Percentiles rank a stretch among this genome's conserved stretches.
These are phyloP conservation scores for Steatornis caripensis DNA, from an alignment of 2,113 vertebrate genomes.

Conservation along the genomic window DNA sequence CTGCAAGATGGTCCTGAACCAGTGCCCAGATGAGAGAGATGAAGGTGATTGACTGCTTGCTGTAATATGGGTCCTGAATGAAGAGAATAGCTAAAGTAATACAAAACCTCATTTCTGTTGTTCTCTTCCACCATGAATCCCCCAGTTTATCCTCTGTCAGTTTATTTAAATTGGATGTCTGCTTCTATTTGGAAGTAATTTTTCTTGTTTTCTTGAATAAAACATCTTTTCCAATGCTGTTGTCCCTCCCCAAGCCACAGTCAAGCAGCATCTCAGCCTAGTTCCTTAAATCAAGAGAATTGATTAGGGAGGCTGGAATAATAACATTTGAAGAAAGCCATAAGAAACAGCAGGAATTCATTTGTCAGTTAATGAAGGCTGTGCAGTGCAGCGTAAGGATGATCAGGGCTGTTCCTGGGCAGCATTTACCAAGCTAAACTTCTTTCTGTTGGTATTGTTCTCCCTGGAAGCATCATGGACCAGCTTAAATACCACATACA, in stretches of 20 bases:
- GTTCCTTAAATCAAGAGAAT: conserved; percentile 11
- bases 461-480: background rate
- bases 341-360: background rate
- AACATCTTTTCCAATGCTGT: background rate
- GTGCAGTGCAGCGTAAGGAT: background rate
- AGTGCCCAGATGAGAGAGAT: background rate
- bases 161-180: conserved; percentile 3
- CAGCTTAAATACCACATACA: background rate
- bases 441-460: background rate
- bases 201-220: conserved; percentile 40
- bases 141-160: background rate
- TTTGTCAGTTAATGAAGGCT: conserved; percentile 17
- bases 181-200: background rate
- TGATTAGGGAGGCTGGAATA: background rate
- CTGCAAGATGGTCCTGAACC: background rate
- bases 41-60: background rate
- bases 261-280: background rate
- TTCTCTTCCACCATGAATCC: background rate
- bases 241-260: background rate
- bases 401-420: background rate
- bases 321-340: background rate
- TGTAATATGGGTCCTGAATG: background rate
- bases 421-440: background rate
- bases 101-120: background rate
- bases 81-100: background rate